phyloP scores from a whole-genome alignment of 2,888 invertebrate species.

The Crossocerus cetratus region DNA sequence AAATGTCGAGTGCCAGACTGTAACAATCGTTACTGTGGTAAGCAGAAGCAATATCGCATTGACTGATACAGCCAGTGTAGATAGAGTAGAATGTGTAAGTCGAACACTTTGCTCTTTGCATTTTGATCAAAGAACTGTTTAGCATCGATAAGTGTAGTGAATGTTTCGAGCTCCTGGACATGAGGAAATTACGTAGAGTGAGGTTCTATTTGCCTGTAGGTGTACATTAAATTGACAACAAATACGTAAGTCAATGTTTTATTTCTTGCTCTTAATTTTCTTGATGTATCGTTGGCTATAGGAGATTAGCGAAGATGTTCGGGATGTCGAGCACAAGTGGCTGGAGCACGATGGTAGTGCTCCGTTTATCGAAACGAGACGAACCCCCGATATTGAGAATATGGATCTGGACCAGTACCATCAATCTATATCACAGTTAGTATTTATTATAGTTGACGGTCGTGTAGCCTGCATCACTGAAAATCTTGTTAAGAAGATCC shows the following conservation, averaged over 20 bases:
- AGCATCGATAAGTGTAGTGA: conserved; percentile 1
- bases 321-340: conserved; percentile 83
- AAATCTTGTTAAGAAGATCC: too few species aligned
- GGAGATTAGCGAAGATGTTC: conserved; percentile 81
- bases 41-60: too few species aligned
- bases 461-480: too few species aligned
- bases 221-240: conserved; percentile 15
- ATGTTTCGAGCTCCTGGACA: neutral
- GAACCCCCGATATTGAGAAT: conserved; percentile 87
- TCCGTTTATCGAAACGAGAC: conserved; percentile 82
- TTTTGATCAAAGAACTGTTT: neutral
- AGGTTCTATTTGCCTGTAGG: conserved; percentile 26
- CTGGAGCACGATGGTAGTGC: conserved; percentile 79
- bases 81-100: conserved; percentile 1
- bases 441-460: conserved; percentile 47
- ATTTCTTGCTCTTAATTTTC: conserved; percentile 15
- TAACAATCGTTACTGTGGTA: too few species aligned
- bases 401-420: conserved; percentile 90
- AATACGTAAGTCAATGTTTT: neutral
- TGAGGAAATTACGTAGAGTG: neutral
- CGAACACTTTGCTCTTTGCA: neutral
- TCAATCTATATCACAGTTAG: conserved; percentile 89
- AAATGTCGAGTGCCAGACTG: too few species aligned
- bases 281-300: conserved; percentile 63
- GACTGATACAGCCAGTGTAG: neutral